Conservation (phyloP, 2,113 vertebrate genomes). For the Cyanoderma ruficeps region DNA sequence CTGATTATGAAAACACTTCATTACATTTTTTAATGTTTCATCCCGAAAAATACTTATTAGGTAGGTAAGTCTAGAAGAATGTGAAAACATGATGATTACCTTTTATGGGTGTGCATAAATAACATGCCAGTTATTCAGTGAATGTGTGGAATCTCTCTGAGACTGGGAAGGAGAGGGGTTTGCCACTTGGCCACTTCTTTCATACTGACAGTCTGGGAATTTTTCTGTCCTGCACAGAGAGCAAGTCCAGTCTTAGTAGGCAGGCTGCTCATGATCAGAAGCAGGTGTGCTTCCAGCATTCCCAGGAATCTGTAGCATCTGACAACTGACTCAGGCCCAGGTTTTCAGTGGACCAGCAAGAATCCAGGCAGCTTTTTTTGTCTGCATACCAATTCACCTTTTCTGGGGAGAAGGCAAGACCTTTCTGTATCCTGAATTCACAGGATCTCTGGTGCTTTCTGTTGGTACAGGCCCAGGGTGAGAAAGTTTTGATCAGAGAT, state of each 20-base stretch:
- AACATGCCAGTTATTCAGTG: background rate
- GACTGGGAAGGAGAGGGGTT: background rate
- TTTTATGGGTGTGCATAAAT: background rate
- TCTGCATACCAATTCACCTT: background rate
- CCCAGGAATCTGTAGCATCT: background rate
- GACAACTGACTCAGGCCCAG: background rate
- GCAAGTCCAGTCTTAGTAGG: background rate
- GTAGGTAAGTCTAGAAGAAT: background rate
- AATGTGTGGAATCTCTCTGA: background rate
- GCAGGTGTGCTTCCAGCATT: conserved; percentile 10
- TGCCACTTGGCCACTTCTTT: background rate
- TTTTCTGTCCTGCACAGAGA: background rate
- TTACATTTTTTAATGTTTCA: background rate
- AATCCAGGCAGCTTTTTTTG: background rate
- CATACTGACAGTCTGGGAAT: background rate
- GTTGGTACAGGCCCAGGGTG: background rate
- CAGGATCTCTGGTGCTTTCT: background rate
- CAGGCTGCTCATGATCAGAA: background rate
- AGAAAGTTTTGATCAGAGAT: background rate
- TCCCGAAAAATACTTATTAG: background rate
- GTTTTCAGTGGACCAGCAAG: background rate
- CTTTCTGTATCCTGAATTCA: background rate
- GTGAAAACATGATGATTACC: background rate
- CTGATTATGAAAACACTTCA: background rate
- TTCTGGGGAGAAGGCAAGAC: background rate